phyloP scores from a whole-genome alignment of 2,113 vertebrate species.

The Apteryx owenii region DNA sequence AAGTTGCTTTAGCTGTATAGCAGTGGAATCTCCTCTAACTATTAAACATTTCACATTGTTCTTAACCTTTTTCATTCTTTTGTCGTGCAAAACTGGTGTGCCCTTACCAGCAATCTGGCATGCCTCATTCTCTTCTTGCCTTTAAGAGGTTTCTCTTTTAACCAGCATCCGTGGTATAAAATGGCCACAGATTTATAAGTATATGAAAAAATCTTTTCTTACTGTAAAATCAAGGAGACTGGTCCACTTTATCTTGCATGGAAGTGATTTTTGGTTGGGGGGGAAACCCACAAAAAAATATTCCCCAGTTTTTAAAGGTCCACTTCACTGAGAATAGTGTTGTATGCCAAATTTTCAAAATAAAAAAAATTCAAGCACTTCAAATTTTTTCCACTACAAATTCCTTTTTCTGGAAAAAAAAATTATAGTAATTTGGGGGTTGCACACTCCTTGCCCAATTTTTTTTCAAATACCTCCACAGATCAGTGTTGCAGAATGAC shows the following conservation, averaged over 20 bases:
- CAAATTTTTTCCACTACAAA: not conserved
- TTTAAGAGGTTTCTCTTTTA: not conserved
- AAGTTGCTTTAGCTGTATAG: not conserved
- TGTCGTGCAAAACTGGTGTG: not conserved
- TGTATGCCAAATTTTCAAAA: not conserved
- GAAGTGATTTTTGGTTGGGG: not conserved
- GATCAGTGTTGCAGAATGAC: not conserved
- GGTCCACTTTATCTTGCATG: rapidly evolving
- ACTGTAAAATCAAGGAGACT: not conserved
- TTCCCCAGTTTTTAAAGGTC: not conserved
- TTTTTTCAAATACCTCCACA: not conserved
- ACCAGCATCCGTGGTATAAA: not conserved
- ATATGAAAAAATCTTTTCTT: not conserved
- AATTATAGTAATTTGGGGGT: no score
- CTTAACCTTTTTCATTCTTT: not conserved
- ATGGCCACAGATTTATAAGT: not conserved
- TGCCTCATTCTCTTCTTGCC: not conserved
- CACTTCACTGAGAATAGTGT: not conserved
- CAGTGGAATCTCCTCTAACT: not conserved
- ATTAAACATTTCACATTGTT: not conserved
- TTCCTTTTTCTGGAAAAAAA: not conserved
- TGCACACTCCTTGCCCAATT: rapidly evolving
- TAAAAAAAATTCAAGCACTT: not conserved
- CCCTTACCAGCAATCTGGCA: not conserved
- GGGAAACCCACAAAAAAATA: not conserved